phyloP scores from a whole-genome alignment of 2,888 invertebrate species.

The Drosophila tanythrix region DNA sequence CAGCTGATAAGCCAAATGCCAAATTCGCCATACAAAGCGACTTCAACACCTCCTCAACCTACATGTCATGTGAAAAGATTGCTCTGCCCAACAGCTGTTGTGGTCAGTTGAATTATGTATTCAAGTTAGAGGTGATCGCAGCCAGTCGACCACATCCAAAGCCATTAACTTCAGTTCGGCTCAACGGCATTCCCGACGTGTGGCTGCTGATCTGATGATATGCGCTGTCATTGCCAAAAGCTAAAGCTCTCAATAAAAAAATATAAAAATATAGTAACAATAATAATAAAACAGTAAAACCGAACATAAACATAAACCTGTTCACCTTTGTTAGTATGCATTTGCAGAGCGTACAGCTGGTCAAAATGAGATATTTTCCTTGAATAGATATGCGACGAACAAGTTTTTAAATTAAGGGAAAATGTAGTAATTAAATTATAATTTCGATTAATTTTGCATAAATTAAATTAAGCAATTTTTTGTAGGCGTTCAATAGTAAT shows the following conservation, averaged over 20 bases:
- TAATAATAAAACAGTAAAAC: neutral
- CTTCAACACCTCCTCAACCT: neutral
- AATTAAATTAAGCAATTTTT: neutral
- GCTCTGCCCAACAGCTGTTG: conserved; percentile 4
- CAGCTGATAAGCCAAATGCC: conserved; percentile 24
- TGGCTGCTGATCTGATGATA: conserved; percentile 26
- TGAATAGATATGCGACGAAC: neutral
- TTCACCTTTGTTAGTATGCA: neutral
- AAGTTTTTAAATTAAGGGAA: neutral
- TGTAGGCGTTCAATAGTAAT: neutral
- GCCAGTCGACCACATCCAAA: conserved; percentile 13
- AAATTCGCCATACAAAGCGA: conserved; percentile 6
- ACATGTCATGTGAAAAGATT: neutral
- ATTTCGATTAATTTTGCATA: conserved; percentile 4
- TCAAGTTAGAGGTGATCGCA: neutral
- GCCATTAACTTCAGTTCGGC: conserved; percentile 13
- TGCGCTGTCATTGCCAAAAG: conserved; percentile 44
- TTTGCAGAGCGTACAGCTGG: neutral
- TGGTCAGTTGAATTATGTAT: conserved; percentile 6
- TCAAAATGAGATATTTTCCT: conserved; percentile 1
- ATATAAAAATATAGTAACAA: neutral
- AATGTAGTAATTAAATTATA: conserved; percentile 4
- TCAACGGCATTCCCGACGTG: neutral
- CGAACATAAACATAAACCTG: neutral
- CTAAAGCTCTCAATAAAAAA: conserved; percentile 9